phyloP scores from a whole-genome alignment of 2,888 invertebrate species.

The Troilus luridus region DNA sequence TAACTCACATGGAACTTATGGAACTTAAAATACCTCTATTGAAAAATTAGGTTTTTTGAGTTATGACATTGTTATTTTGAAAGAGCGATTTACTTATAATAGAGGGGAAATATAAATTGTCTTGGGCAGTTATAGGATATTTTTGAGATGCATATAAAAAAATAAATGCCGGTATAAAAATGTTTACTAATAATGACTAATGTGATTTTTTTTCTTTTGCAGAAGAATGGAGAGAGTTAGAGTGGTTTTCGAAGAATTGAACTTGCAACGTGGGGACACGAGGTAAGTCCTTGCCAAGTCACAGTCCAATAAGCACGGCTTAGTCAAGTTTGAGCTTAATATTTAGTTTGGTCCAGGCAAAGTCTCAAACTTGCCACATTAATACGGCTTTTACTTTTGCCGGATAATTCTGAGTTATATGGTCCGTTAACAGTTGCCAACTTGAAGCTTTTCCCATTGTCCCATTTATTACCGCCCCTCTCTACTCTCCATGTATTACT shows the following conservation, averaged over 20 bases:
- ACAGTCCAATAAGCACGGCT: conserved; percentile 6
- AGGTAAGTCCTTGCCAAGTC: conserved; percentile 41
- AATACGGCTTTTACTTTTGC: conserved; percentile 37
- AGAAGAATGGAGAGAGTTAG: conserved; percentile 82
- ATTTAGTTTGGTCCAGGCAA: conserved; percentile 13
- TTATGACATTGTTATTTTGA: too few relatives aligned
- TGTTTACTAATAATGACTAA: neutral
- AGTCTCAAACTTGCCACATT: conserved; percentile 24
- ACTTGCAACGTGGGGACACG: conserved; percentile 70
- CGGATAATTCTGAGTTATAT: conserved; percentile 40
- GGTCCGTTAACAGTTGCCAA: conserved; percentile 22
- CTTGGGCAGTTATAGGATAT: too few relatives aligned
- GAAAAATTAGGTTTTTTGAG: too few relatives aligned
- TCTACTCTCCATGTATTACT: neutral
- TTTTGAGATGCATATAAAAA: too few relatives aligned
- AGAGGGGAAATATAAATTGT: too few relatives aligned
- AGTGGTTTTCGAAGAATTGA: conserved; percentile 85
- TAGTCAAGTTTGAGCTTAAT: conserved; percentile 22
- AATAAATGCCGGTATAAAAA: neutral
- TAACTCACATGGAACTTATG: too few relatives aligned
- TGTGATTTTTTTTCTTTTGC: conserved; percentile 69
- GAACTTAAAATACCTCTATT: too few relatives aligned
- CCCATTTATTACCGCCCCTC: neutral
- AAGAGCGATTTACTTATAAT: too few relatives aligned
- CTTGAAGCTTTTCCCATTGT: neutral